These are phyloP conservation scores for Petaurus breviceps DNA, from an alignment of 2,113 vertebrate species.

Conservation along the genomic window DNA sequence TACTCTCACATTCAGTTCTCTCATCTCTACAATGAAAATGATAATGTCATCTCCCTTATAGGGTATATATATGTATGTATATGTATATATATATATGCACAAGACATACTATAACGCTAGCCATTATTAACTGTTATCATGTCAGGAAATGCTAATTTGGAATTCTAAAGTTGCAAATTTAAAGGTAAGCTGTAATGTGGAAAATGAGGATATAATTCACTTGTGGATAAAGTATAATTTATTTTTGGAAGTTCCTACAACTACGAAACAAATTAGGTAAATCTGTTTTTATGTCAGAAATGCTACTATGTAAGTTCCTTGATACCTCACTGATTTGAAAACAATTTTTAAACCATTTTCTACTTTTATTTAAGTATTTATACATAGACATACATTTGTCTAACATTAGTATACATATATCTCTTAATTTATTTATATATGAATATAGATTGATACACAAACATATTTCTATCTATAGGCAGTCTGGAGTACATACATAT, in stretches of 20 bases:
- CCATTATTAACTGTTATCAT: neutral
- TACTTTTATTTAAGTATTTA: too few species aligned
- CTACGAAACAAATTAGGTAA: neutral
- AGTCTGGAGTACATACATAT: too few species aligned
- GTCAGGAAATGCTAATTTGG: neutral
- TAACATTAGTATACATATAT: neutral
- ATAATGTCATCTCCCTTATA: neutral
- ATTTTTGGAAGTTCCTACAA: neutral
- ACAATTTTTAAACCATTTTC: too few species aligned
- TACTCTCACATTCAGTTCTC: neutral
- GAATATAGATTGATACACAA: too few species aligned
- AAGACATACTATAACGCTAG: neutral
- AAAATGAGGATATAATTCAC: neutral
- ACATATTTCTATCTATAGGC: too few species aligned
- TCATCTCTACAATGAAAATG: neutral
- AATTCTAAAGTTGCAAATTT: neutral
- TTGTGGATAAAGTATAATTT: neutral
- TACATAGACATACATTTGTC: too few species aligned
- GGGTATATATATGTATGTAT: neutral
- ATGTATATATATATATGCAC: too few species aligned
- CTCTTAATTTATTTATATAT: too few species aligned
- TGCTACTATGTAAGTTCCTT: too few species aligned
- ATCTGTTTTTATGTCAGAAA: too few species aligned
- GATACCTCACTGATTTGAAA: too few species aligned
- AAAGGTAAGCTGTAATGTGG: neutral